Evolutionary conservation across 2,888 invertebrate genomes (phyloP), one percentile per base, ranked within the genome.

Genomic region (Amiota mariae): DNA sequence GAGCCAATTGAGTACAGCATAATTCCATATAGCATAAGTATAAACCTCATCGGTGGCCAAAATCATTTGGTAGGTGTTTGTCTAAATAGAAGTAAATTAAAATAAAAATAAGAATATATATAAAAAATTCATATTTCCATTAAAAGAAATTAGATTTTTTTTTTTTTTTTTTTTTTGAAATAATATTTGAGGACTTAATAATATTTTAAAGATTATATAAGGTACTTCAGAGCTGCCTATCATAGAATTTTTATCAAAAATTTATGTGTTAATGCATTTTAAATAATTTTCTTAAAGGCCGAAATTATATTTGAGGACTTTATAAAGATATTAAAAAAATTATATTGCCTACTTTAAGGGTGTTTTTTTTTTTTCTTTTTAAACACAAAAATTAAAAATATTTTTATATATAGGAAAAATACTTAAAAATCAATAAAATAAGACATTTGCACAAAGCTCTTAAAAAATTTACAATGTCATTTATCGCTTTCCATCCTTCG

Each of bases 21-120:
- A 99, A 91, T 99, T 99, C 90, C 97, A 97, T 72, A 99, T 97
- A 0, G 95, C 96, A 88, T 98, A 99, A 0, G 98, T 97, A 86
- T 95, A 95, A 3, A 97, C 96, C 91, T 97, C 98, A 88, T 98
- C 97, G 0, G 98, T 97, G 0, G 96, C 96, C 71, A 99, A 89
- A 3, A 98, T 94, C 92, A 97, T 91, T 94, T 99, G 99, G 91
- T 98, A 99, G 0, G 98, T 97, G 88, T 98, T 98, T 1, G 97
- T 97, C 95, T 96, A 91, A 8, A 74, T 18, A n/a, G 13, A 51
- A 74, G 9, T 74, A 70, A 15, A 73, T 49, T 20, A 18, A 47
- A 57, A 11, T 68, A 20, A 64, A 73, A 70, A 75, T 67, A 36
- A 47, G 18, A 70, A 49, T 8, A 1, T 20, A 18, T 57, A 10